Evolutionary conservation across 92 coral and sea anemone species (phyloP).

Genomic region (Metridium senile): DNA sequence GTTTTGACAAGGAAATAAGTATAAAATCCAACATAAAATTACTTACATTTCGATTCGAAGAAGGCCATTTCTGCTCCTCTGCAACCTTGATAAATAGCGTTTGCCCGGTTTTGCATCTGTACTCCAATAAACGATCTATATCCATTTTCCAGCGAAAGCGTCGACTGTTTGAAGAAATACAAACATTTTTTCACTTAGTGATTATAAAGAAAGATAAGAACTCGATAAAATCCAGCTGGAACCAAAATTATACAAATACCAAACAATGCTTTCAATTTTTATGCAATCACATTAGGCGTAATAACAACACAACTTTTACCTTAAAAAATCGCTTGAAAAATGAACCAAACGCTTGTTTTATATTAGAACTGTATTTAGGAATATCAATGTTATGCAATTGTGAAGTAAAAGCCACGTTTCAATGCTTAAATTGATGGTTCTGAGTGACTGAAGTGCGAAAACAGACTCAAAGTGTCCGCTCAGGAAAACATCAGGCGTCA

Average conservation of each 20-base stretch:
- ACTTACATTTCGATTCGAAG: slow-evolving; percentile 1
- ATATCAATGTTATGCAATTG: not conserved
- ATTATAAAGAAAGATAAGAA: too few relatives aligned
- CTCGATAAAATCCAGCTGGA: too few relatives aligned
- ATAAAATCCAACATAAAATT: too few relatives aligned
- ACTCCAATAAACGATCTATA: not conserved
- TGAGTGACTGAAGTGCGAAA: not conserved
- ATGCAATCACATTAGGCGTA: too few relatives aligned
- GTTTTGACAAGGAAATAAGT: too few relatives aligned
- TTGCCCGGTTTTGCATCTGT: not conserved
- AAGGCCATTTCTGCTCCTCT: not conserved
- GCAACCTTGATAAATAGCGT: slow-evolving; percentile 7
- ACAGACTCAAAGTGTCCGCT: not conserved
- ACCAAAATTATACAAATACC: too few relatives aligned
- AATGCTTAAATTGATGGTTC: not conserved
- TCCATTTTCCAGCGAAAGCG: not conserved
- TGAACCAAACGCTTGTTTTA: not conserved
- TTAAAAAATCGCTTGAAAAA: not conserved
- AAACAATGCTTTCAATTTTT: too few relatives aligned
- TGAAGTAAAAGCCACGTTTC: not conserved
- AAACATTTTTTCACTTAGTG: not conserved
- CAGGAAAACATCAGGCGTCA: not conserved
- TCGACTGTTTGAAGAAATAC: not conserved
- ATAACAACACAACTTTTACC: not conserved
- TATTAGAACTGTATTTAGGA: not conserved